Base-by-base conservation (phyloP, 2,113 vertebrate genomes). In the Ictalurus punctatus region DNA sequence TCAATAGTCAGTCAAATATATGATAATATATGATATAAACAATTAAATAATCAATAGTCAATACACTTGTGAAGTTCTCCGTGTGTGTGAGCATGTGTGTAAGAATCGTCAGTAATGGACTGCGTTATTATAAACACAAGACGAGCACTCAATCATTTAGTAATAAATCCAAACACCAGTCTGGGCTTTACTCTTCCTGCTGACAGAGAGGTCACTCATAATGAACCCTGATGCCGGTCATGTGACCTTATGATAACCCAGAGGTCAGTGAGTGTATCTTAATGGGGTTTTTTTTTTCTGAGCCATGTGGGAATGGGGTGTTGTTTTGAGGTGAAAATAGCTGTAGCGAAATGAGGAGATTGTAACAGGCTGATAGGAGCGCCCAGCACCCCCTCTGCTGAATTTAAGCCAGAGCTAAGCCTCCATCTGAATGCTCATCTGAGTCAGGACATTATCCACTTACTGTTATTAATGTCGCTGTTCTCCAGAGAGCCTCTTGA, bases 401-500 rank as follows among this genome's bases (percentile, higher is more conserved):
- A 92, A 94, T 94, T 94, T 93, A 93, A 93, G 92, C 94, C 93
- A 90, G 91, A 92, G 93, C 93, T 95, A 95, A 95, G 94, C 95
- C 94, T 93, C 94, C 92, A 95, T 94, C 94, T 92, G 94, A 95
- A 95, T 93, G 93, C 88, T 90, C 88, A 87, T 93, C 80, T 83
- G 74, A 95, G 94, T 93, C 88, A 67, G 88, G 88, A 94, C 94
- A 96, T 96, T 96, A 96, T 95, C 95, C 94, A 95, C 95, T 96
- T 96, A 95, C 92, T 95, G 93, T 95, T 95, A 96, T 95, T 96
- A 96, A 95, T 95, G 94, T 92, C 92, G 93, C 92, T 37, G 91
- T 90, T 95, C 93, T 94, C 94, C 63, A 63, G 92, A 93, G 94
- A 93, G 93, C 91, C 92, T 79, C 76, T 83, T 87, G 87, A 83